Conservation (phyloP, 2,113 vertebrate genomes). For the Leucosticte australis region DNA sequence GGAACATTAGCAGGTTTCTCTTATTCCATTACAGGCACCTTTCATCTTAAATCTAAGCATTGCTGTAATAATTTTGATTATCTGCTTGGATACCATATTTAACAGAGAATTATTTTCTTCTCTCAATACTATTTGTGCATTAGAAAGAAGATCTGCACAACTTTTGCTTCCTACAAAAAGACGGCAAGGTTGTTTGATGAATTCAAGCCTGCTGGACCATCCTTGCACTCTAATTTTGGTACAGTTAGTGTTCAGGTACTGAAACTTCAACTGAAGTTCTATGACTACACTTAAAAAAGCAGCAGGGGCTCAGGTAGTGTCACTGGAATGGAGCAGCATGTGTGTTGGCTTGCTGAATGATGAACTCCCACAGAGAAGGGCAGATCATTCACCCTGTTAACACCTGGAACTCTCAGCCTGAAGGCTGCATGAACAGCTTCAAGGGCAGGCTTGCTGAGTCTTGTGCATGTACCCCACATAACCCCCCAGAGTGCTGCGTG, state of each 20-base stretch:
- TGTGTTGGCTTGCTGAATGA: not conserved
- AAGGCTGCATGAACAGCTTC: not conserved
- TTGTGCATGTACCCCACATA: not conserved
- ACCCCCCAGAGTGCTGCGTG: accelerated
- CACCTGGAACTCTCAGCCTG: not conserved
- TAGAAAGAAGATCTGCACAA: not conserved
- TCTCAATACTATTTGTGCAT: not conserved
- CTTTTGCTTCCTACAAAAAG: not conserved
- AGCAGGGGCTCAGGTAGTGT: not conserved
- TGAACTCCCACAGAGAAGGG: not conserved
- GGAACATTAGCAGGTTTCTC: not conserved
- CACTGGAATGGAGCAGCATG: not conserved
- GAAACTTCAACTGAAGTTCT: not conserved
- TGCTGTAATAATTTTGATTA: not conserved
- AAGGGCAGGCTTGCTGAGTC: not conserved
- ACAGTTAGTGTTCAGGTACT: not conserved
- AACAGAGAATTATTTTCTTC: not conserved
- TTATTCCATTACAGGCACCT: not conserved
- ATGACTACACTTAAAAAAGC: not conserved
- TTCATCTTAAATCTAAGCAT: not conserved
- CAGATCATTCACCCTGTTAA: not conserved
- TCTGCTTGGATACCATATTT: not conserved
- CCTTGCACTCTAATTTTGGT: not conserved
- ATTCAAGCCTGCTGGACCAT: not conserved
- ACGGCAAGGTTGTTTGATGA: accelerated